Conservation (phyloP, 2,797 vertebrate species). For the Enteromius treurensis region DNA sequence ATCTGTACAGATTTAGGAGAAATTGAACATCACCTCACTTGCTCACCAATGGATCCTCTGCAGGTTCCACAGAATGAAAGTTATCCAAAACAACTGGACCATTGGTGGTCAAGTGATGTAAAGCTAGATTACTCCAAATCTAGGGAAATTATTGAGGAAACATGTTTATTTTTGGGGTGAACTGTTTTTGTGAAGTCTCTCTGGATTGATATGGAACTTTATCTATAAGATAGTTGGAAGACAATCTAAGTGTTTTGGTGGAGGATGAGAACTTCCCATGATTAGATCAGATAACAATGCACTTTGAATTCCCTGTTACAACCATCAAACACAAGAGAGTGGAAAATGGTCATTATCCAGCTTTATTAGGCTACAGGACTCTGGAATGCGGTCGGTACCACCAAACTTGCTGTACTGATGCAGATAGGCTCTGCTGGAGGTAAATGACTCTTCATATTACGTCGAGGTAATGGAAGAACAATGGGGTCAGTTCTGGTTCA, state of each 20-base stretch:
- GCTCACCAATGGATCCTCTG: background rate
- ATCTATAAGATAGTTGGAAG: conserved; percentile 6
- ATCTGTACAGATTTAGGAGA: background rate
- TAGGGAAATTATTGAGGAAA: background rate
- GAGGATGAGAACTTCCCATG: conserved; percentile 12
- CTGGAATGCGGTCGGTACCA: conserved; percentile 14
- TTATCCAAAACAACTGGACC: background rate
- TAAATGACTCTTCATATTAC: conserved; percentile 37
- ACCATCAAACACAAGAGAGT: conserved; percentile 12
- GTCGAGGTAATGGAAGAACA: conserved; percentile 35
- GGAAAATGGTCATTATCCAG: conserved; percentile 34
- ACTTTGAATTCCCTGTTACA: conserved; percentile 29
- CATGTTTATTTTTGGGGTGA: background rate
- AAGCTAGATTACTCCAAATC: background rate
- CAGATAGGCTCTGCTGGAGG: conserved; percentile 24
- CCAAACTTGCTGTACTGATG: conserved; percentile 20
- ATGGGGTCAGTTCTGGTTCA: conserved; percentile 19
- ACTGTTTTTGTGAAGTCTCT: background rate
- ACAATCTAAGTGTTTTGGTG: conserved; percentile 9
- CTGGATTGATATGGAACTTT: background rate
- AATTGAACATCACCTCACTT: background rate
- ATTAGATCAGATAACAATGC: conserved; percentile 30
- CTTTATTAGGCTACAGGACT: conserved; percentile 37
- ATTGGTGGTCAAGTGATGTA: background rate
- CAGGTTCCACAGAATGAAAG: background rate